Evolutionary conservation across 1,140 invertebrate genomes (phyloP).

Genomic region (Drosophila lowei): DNA sequence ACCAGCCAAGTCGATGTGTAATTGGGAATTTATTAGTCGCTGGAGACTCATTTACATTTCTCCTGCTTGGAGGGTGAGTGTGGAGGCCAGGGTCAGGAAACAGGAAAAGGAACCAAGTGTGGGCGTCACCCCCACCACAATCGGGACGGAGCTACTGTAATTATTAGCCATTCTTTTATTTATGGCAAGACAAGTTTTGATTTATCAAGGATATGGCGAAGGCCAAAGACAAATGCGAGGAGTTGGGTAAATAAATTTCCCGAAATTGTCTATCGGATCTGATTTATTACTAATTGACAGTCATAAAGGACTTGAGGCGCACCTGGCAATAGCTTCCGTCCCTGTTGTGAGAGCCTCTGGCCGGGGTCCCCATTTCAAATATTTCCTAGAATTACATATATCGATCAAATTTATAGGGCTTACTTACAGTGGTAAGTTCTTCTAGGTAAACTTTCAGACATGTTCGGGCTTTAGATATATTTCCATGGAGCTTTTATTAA

Average conservation of each 20-base stretch:
- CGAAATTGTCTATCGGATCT: conserved; percentile 24
- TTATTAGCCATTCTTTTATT: conserved; percentile 76
- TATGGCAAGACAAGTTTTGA: conserved; percentile 69
- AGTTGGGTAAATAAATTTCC: conserved; percentile 32
- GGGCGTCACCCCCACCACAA: not conserved
- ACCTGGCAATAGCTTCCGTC: conserved; percentile 12
- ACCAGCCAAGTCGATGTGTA: conserved; percentile 63
- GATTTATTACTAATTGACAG: conserved; percentile 42
- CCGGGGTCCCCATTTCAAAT: too few relatives aligned
- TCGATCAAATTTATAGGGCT: too few relatives aligned
- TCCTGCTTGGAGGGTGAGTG: conserved; percentile 16
- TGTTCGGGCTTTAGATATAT: not conserved
- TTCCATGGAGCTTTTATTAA: not conserved
- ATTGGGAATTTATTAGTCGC: conserved; percentile 80
- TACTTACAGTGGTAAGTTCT: too few relatives aligned
- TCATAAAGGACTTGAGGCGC: conserved; percentile 15
- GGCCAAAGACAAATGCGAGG: conserved; percentile 33
- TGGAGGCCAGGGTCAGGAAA: not conserved
- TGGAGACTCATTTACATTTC: conserved; percentile 78
- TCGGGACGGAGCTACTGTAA: conserved; percentile 39
- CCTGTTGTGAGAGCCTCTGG: too few relatives aligned
- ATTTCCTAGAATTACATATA: too few relatives aligned
- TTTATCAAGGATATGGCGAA: conserved; percentile 41
- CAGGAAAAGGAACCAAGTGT: not conserved
- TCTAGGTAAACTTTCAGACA: too few relatives aligned